These are phyloP conservation scores for Ladona fulva DNA, from an alignment of 1,140 invertebrate genomes.

Conservation along the genomic window DNA sequence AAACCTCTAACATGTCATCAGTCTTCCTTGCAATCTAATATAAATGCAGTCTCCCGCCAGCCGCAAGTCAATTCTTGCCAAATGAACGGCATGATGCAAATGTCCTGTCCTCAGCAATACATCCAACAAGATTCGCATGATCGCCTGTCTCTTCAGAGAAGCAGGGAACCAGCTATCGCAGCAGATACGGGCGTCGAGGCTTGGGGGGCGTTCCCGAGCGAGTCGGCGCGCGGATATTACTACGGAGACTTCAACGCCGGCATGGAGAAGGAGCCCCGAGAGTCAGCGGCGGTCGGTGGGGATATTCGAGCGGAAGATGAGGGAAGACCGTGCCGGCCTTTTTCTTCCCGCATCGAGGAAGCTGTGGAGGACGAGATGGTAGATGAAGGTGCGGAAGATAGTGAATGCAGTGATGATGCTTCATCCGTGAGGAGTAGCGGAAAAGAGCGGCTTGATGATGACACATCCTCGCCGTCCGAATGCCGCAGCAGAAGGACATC, in stretches of 20 bases:
- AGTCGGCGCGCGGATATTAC: background rate
- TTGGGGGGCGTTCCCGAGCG: background rate
- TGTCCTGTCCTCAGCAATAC: background rate
- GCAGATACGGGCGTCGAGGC: background rate
- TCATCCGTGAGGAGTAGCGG: background rate
- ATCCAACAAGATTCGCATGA: background rate
- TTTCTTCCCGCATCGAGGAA: background rate
- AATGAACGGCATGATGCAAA: too few species aligned
- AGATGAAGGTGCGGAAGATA: background rate
- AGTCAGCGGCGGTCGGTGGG: background rate
- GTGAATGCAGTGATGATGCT: background rate
- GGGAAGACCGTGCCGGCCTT: background rate
- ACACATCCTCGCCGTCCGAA: background rate
- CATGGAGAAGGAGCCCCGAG: background rate
- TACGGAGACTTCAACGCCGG: constrained; percentile 6
- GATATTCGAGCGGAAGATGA: background rate
- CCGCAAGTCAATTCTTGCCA: too few species aligned
- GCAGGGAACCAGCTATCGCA: background rate
- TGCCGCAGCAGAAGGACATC: background rate
- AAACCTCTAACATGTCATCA: too few species aligned
- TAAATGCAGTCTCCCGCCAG: too few species aligned
- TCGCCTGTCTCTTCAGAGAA: background rate
- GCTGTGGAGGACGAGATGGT: background rate
- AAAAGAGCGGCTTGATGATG: background rate
- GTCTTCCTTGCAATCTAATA: too few species aligned